These are phyloP conservation scores for Corythornis madagascariensis DNA, from an alignment of 2,113 vertebrate genomes.

Conservation along the genomic window DNA sequence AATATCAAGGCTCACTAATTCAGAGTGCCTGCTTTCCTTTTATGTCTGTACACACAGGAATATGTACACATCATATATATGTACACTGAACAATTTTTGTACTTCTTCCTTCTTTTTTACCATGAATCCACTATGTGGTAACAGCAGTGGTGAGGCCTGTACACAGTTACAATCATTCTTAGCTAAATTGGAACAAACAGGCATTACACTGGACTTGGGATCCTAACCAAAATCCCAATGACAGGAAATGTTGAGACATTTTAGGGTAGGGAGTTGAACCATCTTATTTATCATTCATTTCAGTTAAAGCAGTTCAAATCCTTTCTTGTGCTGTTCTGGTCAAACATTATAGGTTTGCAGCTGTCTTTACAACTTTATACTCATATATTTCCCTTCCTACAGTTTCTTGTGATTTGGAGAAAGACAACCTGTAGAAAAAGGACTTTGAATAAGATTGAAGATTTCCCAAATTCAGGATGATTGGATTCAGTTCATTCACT, in stretches of 20 bases:
- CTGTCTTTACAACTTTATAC: neutral
- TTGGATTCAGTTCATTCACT: neutral
- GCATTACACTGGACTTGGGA: neutral
- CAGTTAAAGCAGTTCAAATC: neutral
- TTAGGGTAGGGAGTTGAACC: neutral
- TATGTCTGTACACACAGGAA: neutral
- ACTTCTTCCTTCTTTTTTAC: neutral
- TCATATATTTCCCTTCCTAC: neutral
- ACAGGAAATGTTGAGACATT: neutral
- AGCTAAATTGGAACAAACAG: neutral
- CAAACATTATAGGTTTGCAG: neutral
- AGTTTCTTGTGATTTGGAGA: neutral
- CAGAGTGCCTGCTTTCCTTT: neutral
- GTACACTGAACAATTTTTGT: neutral
- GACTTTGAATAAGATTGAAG: neutral
- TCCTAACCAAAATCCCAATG: neutral
- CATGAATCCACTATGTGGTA: neutral
- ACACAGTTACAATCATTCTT: neutral
- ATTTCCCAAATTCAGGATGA: neutral
- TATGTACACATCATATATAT: neutral
- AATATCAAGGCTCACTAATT: constrained; percentile 13
- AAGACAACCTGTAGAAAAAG: neutral
- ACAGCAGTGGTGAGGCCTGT: neutral
- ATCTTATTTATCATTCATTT: neutral
- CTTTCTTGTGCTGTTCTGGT: neutral